Conservation (phyloP, 1,140 invertebrate species). For the Drosophila jambulina region DNA sequence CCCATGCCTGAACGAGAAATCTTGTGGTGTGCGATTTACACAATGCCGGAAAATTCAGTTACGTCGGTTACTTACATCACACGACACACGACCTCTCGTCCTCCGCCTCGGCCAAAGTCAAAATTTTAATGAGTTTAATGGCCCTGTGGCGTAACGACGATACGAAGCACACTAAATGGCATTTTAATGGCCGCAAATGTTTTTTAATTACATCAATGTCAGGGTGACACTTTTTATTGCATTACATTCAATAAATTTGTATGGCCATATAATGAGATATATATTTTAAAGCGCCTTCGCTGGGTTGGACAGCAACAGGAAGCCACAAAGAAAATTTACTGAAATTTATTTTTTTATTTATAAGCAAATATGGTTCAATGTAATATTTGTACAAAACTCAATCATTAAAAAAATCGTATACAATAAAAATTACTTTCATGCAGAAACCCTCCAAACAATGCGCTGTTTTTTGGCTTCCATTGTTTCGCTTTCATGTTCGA, state of each 20-base stretch:
- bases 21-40: conserved; percentile 11
- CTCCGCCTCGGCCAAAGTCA: conserved; percentile 37
- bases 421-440: not conserved
- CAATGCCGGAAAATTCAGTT: conserved; percentile 28
- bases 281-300: conserved; percentile 4
- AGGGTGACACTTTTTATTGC: conserved; percentile 43
- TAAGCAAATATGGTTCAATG: no score
- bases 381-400: not conserved
- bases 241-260: conserved; percentile 45
- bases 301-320: not conserved
- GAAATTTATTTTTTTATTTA: no score
- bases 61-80: conserved; percentile 17
- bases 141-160: conserved; percentile 63
- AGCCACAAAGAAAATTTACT: conserved; percentile 4
- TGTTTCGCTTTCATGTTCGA: not conserved
- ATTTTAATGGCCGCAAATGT: conserved; percentile 74
- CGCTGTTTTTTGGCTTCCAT: not conserved
- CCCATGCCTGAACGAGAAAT: conserved; percentile 28
- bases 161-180: conserved; percentile 66
- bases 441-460: not conserved
- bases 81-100: conserved; percentile 16
- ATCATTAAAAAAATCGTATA: not conserved
- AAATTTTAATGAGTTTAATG: conserved; percentile 80
- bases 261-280: conserved; percentile 33
- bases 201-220: conserved; percentile 68